Conservation (phyloP, 2,888 invertebrate species). For the Adela reaumurella region DNA sequence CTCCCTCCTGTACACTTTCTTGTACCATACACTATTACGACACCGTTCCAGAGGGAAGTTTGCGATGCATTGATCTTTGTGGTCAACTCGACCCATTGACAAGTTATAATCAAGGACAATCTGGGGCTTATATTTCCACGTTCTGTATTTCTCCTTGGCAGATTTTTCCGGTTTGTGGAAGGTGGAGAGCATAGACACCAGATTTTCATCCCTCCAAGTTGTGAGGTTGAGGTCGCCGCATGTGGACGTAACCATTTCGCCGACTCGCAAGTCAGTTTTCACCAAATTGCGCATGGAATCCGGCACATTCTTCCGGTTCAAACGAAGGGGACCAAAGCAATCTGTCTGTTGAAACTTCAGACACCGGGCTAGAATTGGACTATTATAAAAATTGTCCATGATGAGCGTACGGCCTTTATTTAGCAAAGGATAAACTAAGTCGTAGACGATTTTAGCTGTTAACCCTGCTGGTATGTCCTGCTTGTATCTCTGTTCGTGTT, state of each 20-base stretch:
- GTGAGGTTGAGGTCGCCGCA: not conserved
- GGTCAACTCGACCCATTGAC: conserved; percentile 10
- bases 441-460: not conserved
- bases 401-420: not conserved
- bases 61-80: conserved; percentile 7
- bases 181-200: conserved; percentile 1
- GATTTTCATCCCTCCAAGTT: not conserved
- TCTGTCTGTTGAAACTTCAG: not conserved
- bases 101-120: conserved; percentile 11
- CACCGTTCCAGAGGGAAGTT: conserved; percentile 7
- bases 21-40: conserved; percentile 10
- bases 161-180: not conserved
- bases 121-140: conserved; percentile 5
- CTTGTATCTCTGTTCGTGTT: not conserved
- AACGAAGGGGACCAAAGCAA: not conserved
- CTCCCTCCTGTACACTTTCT: conserved; percentile 13
- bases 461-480: too few relatives aligned
- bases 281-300: not conserved
- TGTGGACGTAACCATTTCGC: not conserved
- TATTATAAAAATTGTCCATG: not conserved
- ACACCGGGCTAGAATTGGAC: not conserved
- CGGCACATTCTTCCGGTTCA: not conserved
- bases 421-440: not conserved
- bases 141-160: not conserved
- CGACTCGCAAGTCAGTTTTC: not conserved